Evolutionary conservation across 2,888 invertebrate species (phyloP), one percentile per base, ranked within the genome.

Genomic region (Laothoe populi): DNA sequence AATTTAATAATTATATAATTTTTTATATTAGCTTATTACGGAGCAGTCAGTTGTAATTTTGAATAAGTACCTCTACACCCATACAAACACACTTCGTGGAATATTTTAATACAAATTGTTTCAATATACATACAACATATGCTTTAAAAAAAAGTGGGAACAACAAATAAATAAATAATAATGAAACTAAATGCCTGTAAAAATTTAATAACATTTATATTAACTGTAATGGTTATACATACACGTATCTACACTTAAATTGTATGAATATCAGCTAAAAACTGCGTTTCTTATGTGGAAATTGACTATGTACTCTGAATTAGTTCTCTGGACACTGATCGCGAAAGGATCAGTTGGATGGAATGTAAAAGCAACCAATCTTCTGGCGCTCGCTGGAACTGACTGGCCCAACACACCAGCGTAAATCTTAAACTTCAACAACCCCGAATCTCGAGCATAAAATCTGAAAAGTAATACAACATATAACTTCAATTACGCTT

Each of bases 341-440:
- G 98, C 97, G 87, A 99, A 98, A 0, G 99, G 99, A 88, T 99
- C 98, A 13, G 96, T 97, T 0, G 99, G 99, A 89, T 99, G 99
- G 87, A 98, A 99, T 10, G 98, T 98, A 83, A 98, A 99, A 19
- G 99, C 98, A 4, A 98, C 98, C 13, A 99, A 94, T 70, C 97
- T 93, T 70, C 98, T 92, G 11, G 96, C 94, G 71, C 95, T 93
- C 7, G 95, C 95, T 10, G 96, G 94, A 26, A 95, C 94, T 10
- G 95, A 94, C 81, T 95, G 94, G 0, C 95, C 97, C 95, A 72
- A 95, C 94, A 93, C 96, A 35, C 98, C 95, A 0, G 97, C 96
- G 87, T 97, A 98, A 80, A 99, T 97, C 73, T 98, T 97, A 86
- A 97, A 98, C 85, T 96, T 97, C 31, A 97, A 88, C 38, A 97